These are phyloP conservation scores for Anolis apletophallus DNA, from an alignment of 2,797 vertebrate species.

Conservation along the genomic window DNA sequence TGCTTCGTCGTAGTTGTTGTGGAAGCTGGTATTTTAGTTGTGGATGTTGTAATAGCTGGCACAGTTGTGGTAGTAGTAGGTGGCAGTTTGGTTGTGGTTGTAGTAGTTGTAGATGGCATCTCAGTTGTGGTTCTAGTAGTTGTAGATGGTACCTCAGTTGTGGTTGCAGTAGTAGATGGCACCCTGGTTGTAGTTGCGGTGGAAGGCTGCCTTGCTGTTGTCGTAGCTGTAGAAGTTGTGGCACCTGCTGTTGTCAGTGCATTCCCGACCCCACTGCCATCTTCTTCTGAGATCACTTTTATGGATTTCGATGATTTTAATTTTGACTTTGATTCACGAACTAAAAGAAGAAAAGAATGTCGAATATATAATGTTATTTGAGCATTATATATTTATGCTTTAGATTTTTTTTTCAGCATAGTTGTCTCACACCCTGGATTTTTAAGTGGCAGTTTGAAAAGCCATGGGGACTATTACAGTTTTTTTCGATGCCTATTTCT, in stretches of 20 bases:
- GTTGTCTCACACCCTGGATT: background rate
- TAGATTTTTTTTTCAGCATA: background rate
- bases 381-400: too few species aligned
- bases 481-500: background rate
- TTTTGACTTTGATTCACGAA: slow-evolving; percentile 55
- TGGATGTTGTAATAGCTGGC: slow-evolving; percentile 24
- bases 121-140: background rate
- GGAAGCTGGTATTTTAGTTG: slow-evolving; percentile 1
- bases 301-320: slow-evolving; percentile 23
- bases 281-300: slow-evolving; percentile 62
- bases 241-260: slow-evolving; percentile 26
- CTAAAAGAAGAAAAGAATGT: slow-evolving; percentile 36
- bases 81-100: background rate
- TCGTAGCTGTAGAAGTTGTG: slow-evolving; percentile 40
- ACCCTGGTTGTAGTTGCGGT: background rate
- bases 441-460: background rate
- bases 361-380: background rate
- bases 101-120: background rate
- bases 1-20: background rate
- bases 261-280: slow-evolving; percentile 61
- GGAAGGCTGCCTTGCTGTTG: slow-evolving; percentile 33
- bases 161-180: background rate
- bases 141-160: slow-evolving; percentile 1
- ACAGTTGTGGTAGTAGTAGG: background rate
- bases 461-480: background rate